Conservation (phyloP, 2,797 vertebrate species). For the Carduelis carduelis region DNA sequence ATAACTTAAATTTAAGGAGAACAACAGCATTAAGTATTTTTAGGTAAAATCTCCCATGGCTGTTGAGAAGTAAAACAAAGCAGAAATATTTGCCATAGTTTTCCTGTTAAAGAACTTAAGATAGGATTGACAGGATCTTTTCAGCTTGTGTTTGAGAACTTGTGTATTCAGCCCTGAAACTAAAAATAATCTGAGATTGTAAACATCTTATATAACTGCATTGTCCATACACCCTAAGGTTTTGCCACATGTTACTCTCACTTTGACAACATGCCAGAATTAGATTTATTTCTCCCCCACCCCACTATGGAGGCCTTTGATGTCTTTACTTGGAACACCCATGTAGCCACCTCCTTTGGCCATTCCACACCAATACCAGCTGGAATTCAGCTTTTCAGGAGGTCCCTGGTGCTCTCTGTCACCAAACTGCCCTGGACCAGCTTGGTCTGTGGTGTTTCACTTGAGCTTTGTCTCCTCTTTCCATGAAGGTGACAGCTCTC, state of each 20-base stretch:
- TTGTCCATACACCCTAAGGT: slow-evolving; percentile 5
- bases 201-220: slow-evolving; percentile 43
- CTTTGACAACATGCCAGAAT: background rate
- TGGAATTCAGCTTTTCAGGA: background rate
- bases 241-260: background rate
- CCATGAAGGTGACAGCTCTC: background rate
- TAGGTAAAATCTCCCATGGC: background rate
- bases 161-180: background rate
- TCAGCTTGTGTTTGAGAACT: background rate
- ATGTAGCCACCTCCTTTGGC: background rate
- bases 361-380: background rate
- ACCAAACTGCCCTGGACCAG: background rate
- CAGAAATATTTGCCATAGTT: background rate
- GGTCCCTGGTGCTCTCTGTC: background rate
- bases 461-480: background rate
- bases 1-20: background rate
- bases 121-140: background rate
- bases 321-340: background rate
- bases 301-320: background rate
- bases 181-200: slow-evolving; percentile 29
- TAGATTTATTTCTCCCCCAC: background rate
- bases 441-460: background rate
- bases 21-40: background rate
- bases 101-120: background rate
- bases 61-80: background rate